These are phyloP conservation scores for Rhingia campestris DNA, from an alignment of 2,888 invertebrate species.

Conservation along the genomic window DNA sequence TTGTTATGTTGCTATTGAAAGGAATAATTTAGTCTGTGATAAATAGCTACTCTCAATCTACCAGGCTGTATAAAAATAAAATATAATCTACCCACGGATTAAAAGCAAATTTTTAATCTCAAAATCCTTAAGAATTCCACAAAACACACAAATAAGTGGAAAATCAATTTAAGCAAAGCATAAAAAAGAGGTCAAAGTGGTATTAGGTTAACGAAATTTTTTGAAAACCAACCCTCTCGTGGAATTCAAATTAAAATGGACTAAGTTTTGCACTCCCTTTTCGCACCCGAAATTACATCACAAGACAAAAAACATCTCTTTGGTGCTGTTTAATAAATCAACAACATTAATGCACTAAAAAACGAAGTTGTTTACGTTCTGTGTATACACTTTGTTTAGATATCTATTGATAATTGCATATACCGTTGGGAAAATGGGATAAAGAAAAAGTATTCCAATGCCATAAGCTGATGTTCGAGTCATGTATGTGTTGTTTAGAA, in stretches of 20 bases:
- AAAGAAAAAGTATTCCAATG: not conserved
- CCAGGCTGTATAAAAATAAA: slow-evolving; percentile 30
- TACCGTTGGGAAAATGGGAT: not conserved
- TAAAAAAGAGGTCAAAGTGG: slow-evolving; percentile 34
- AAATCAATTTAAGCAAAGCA: slow-evolving; percentile 55
- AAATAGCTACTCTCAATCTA: slow-evolving; percentile 24
- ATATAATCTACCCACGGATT: slow-evolving; percentile 48
- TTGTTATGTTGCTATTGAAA: slow-evolving; percentile 4
- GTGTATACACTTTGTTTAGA: not conserved
- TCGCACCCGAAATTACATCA: slow-evolving; percentile 44
- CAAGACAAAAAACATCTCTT: slow-evolving; percentile 24
- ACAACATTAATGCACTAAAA: not conserved
- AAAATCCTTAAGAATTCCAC: slow-evolving; percentile 22
- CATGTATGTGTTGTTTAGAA: not conserved
- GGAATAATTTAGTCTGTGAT: slow-evolving; percentile 17
- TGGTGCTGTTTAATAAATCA: slow-evolving; percentile 19
- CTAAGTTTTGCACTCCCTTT: slow-evolving; percentile 34
- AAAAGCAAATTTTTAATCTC: slow-evolving; percentile 46
- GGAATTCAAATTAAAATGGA: slow-evolving; percentile 56
- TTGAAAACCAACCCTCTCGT: slow-evolving; percentile 36
- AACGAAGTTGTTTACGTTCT: not conserved
- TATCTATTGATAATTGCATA: slow-evolving; percentile 25
- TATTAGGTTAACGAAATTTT: slow-evolving; percentile 35
- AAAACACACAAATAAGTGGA: slow-evolving; percentile 36
- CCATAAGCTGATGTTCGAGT: not conserved